These are phyloP conservation scores for Stictonetta naevosa DNA, from an alignment of 2,113 vertebrate genomes.

Conservation along the genomic window DNA sequence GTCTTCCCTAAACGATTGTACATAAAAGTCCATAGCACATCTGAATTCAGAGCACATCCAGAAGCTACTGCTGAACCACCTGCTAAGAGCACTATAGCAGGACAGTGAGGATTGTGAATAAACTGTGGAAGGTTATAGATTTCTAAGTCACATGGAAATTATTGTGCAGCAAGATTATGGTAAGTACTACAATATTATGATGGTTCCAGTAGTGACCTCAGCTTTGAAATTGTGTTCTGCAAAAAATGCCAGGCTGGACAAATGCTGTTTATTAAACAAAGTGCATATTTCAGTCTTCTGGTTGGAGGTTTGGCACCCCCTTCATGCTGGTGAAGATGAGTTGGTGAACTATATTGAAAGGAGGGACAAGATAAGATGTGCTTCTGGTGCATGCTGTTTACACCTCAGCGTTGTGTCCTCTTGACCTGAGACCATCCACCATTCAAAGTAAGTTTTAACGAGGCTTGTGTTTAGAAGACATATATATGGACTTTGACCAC, in stretches of 20 bases:
- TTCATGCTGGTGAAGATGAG: neutral
- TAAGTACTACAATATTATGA: neutral
- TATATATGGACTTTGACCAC: fast-evolving
- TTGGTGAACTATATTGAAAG: neutral
- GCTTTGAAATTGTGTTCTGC: neutral
- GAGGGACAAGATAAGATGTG: neutral
- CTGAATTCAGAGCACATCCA: neutral
- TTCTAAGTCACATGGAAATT: neutral
- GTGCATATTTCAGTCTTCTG: neutral
- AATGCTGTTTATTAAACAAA: neutral
- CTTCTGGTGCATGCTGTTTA: neutral
- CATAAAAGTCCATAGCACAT: neutral
- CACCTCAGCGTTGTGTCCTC: too few relatives aligned
- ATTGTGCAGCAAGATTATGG: neutral
- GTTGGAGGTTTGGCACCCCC: neutral
- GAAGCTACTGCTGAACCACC: neutral
- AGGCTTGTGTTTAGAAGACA: neutral
- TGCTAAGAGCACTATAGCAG: neutral
- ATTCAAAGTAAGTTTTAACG: neutral
- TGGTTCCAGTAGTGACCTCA: neutral
- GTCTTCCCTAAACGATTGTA: neutral
- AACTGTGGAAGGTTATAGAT: neutral
- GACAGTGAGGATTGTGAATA: neutral
- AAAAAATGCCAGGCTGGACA: neutral
- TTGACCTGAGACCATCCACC: neutral